phyloP scores from a whole-genome alignment of 1,140 invertebrate genomes.

The Cyclargus thomasi region DNA sequence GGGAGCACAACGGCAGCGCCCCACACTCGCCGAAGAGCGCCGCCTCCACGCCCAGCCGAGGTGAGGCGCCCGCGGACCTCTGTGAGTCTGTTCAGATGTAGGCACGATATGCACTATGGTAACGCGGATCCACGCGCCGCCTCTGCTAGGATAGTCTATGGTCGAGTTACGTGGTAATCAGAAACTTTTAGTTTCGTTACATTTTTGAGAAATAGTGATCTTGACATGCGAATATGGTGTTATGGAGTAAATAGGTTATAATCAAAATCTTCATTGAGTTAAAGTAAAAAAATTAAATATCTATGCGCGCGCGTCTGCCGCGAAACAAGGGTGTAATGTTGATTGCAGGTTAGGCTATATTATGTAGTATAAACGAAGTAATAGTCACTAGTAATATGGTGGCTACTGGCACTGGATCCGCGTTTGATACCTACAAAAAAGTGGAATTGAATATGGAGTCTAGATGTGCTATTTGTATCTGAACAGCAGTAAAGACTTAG shows the following conservation, averaged over 20 bases:
- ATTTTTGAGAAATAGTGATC: no score
- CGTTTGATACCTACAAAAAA: slow-evolving; percentile 13
- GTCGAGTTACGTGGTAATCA: no score
- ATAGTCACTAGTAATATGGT: no score
- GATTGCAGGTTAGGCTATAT: no score
- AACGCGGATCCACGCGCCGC: not conserved
- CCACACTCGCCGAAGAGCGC: slow-evolving; percentile 54
- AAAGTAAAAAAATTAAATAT: no score
- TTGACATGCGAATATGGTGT: no score
- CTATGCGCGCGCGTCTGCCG: no score
- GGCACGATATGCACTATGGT: slow-evolving; percentile 43
- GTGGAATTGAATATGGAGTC: slow-evolving; percentile 24
- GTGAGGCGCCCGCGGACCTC: slow-evolving; percentile 60
- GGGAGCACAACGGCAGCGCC: slow-evolving; percentile 54
- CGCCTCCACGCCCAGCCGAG: slow-evolving; percentile 63
- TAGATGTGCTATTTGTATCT: not conserved
- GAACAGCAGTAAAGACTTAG: not conserved
- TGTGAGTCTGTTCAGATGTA: slow-evolving; percentile 67
- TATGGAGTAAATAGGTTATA: no score
- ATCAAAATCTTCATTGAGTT: no score
- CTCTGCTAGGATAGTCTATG: not conserved
- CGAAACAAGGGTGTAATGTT: no score
- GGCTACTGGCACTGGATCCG: not conserved
- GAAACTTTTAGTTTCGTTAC: no score
- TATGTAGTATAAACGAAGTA: no score